A percentile compares a stretch with the other conserved stretches of the same genome.
phyloP scores from a whole-genome alignment of 2,888 invertebrate genomes.

The Alloscopus bannaensis region DNA sequence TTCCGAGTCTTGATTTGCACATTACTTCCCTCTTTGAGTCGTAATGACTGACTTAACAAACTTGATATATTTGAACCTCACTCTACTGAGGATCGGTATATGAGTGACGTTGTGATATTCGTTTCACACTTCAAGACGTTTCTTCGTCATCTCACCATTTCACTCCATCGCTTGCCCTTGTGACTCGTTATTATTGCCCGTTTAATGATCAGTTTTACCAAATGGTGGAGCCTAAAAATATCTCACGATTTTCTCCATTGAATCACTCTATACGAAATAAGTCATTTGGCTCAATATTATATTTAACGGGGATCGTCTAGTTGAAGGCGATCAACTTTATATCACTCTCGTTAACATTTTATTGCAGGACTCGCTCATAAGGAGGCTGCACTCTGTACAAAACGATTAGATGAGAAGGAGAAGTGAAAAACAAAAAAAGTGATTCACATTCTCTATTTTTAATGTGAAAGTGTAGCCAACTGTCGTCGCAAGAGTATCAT shows the following conservation, averaged over 20 bases:
- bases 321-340: too few species aligned
- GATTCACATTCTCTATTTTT: constrained; percentile 13
- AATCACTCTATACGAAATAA: constrained; percentile 4
- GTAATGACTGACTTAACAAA: too few species aligned
- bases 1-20: too few species aligned
- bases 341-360: too few species aligned
- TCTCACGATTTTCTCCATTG: neutral
- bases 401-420: constrained; percentile 12
- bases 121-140: too few species aligned
- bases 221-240: constrained; percentile 40
- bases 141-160: constrained; percentile 4
- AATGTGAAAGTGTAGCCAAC: constrained; percentile 50
- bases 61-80: too few species aligned
- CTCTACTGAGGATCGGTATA: too few species aligned
- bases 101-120: too few species aligned
- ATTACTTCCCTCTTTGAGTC: too few species aligned
- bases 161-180: constrained; percentile 18
- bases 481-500: constrained; percentile 56
- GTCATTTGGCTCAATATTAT: constrained; percentile 6
- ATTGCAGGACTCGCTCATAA: too few species aligned
- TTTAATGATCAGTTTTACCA: constrained; percentile 45
- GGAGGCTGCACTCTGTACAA: too few species aligned
- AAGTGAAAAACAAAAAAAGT: constrained; percentile 2
- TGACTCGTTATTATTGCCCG: constrained; percentile 10
- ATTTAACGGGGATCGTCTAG: constrained; percentile 2